Evolutionary conservation across 2,113 vertebrate genomes (phyloP).

Genomic region (Pomatorhinus ruficollis): DNA sequence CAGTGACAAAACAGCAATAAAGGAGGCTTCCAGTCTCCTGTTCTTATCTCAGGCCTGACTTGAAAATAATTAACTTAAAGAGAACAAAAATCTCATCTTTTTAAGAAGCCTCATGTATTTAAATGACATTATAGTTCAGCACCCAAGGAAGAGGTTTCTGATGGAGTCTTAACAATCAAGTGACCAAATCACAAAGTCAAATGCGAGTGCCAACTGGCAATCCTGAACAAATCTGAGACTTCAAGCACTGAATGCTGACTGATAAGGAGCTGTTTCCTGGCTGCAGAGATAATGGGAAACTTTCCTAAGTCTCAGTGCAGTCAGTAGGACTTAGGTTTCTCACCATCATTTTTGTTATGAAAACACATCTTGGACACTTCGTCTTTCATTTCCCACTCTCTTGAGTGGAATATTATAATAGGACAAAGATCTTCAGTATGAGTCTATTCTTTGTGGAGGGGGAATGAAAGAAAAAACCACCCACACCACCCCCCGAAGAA

Average conservation of each 20-base stretch:
- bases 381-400: background rate
- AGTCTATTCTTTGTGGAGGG: background rate
- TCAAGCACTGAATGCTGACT: background rate
- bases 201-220: background rate
- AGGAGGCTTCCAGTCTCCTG: background rate
- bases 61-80: background rate
- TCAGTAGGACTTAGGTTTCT: background rate
- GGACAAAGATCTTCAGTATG: background rate
- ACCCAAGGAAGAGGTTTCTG: background rate
- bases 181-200: background rate
- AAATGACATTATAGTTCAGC: background rate
- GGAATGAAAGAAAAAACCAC: background rate
- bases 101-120: background rate
- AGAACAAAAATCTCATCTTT: background rate
- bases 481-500: rapidly evolving
- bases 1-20: background rate
- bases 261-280: background rate
- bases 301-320: background rate
- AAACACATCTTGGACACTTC: background rate
- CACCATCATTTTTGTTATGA: background rate
- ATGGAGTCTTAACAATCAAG: background rate
- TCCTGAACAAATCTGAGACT: background rate
- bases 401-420: background rate
- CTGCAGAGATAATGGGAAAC: background rate
- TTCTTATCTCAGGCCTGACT: background rate